Conservation (phyloP, 2,797 vertebrate genomes). For the Falco novaeseelandiae region DNA sequence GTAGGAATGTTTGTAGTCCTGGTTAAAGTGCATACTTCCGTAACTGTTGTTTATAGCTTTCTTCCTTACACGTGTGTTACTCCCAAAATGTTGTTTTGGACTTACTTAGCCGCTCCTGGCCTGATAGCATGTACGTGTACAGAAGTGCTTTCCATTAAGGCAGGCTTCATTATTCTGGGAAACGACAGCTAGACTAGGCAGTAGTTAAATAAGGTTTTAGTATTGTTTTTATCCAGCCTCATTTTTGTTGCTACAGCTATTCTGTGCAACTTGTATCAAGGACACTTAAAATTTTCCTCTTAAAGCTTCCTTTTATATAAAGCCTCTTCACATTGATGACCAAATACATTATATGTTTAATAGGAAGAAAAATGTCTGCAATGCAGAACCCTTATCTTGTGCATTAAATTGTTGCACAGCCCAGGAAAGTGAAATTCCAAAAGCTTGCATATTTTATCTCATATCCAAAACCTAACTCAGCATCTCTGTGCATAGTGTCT, state of each 20-base stretch:
- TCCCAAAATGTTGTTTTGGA: not conserved
- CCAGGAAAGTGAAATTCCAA: not conserved
- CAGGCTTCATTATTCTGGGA: not conserved
- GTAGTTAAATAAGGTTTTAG: too few species aligned
- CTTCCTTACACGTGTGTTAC: not conserved
- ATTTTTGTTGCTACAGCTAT: not conserved
- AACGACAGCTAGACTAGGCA: not conserved
- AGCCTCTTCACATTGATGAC: not conserved
- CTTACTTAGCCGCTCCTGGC: not conserved
- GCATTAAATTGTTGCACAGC: not conserved
- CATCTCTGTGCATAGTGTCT: not conserved
- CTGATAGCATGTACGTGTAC: accelerated
- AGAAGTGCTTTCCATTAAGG: not conserved
- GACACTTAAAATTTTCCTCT: not conserved
- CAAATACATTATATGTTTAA: not conserved
- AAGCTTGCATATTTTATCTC: not conserved
- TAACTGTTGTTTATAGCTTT: not conserved
- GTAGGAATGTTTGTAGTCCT: accelerated
- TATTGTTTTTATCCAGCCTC: not conserved
- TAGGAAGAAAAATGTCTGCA: constrained; percentile 24
- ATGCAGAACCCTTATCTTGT: constrained; percentile 14
- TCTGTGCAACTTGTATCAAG: not conserved
- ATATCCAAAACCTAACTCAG: not conserved
- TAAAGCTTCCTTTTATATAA: not conserved
- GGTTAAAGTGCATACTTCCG: not conserved